Percentiles rank a stretch among this genome's conserved stretches.
phyloP scores from a whole-genome alignment of 2,888 invertebrate genomes.

The Tiliacea citrago region DNA sequence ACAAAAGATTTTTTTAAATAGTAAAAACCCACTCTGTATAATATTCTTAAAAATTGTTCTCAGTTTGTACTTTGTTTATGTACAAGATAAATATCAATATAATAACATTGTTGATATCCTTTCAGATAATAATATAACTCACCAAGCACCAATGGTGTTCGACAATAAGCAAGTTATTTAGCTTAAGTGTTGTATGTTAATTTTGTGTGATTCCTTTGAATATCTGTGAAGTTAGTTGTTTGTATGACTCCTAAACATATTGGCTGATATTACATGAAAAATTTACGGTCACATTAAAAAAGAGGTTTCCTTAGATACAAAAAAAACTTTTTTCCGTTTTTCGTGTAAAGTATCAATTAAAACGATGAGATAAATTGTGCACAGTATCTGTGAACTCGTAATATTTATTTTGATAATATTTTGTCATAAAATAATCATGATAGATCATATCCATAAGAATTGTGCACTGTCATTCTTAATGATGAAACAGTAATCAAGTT shows the following conservation, averaged over 20 bases:
- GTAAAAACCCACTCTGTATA: neutral
- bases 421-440: neutral
- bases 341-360: neutral
- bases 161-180: constrained; percentile 81
- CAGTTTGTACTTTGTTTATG: neutral
- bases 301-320: no score
- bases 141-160: constrained; percentile 77
- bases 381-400: neutral
- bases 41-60: neutral
- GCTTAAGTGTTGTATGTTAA: constrained; percentile 34
- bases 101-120: constrained; percentile 58
- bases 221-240: constrained; percentile 3
- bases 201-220: constrained; percentile 19
- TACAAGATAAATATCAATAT: constrained; percentile 35
- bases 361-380: no score
- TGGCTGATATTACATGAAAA: neutral
- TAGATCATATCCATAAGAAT: neutral
- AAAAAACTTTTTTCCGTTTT: neutral
- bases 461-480: constrained; percentile 6
- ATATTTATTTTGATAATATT: neutral
- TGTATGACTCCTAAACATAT: constrained; percentile 22
- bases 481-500: constrained; percentile 10
- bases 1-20: neutral
- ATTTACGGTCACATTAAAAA: neutral
- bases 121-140: constrained; percentile 70